These are phyloP conservation scores for Mechanitis messenoides DNA, from an alignment of 2,888 invertebrate genomes.

Conservation along the genomic window DNA sequence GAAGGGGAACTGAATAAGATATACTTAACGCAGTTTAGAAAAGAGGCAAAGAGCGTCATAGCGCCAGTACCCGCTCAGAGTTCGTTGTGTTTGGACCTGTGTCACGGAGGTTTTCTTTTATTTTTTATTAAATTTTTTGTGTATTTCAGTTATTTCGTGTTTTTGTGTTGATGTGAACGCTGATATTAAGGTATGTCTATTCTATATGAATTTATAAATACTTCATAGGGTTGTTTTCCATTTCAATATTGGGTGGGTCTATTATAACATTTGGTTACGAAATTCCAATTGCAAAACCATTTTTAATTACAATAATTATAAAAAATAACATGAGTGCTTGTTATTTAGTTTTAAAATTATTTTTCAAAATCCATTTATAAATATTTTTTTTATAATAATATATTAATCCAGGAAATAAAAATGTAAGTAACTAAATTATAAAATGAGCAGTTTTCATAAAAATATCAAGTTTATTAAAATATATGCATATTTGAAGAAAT, in stretches of 20 bases:
- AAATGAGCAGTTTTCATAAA: no score
- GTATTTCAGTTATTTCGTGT: slow-evolving; percentile 32
- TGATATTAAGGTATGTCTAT: slow-evolving; percentile 22
- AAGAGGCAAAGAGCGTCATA: slow-evolving; percentile 40
- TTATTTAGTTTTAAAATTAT: no score
- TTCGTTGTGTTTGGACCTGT: slow-evolving; percentile 66
- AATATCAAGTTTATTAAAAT: no score
- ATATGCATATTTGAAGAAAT: no score
- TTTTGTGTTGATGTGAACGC: slow-evolving; percentile 24
- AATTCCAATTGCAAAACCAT: no score
- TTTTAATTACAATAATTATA: no score
- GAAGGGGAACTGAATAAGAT: slow-evolving; percentile 68
- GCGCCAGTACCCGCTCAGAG: slow-evolving; percentile 58
- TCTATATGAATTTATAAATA: slow-evolving; percentile 8
- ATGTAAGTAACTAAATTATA: no score
- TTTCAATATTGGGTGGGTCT: background rate
- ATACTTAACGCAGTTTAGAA: slow-evolving; percentile 67
- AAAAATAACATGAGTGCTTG: no score
- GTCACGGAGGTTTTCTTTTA: slow-evolving; percentile 61
- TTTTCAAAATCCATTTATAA: no score
- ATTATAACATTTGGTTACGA: no score
- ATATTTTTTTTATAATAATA: no score
- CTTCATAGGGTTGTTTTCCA: background rate
- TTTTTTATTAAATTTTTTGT: slow-evolving; percentile 33
- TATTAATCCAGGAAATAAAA: no score